phyloP scores from a whole-genome alignment of 2,113 vertebrate species.

The Carettochelys insculpta region DNA sequence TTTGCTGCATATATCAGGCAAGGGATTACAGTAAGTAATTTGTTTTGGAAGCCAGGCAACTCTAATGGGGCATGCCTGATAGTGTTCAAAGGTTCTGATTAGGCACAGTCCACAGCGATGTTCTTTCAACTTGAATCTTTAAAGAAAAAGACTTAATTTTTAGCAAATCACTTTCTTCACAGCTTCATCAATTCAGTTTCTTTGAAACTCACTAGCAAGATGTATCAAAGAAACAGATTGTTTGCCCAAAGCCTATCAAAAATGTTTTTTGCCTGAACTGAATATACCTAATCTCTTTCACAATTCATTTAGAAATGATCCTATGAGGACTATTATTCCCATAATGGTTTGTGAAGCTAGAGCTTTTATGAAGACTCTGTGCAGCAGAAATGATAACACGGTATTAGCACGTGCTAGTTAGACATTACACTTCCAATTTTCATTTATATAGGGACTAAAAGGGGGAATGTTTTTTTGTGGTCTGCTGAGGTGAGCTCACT shows the following conservation, averaged over 20 bases:
- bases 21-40: slow-evolving; percentile 71
- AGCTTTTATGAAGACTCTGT: slow-evolving; percentile 25
- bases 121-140: slow-evolving; percentile 67
- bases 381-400: slow-evolving; percentile 27
- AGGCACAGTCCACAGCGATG: slow-evolving; percentile 62
- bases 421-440: not conserved
- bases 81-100: slow-evolving; percentile 75
- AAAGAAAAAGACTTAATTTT: slow-evolving; percentile 68
- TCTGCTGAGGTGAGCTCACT: not conserved
- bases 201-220: slow-evolving; percentile 62
- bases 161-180: slow-evolving; percentile 55
- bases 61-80: slow-evolving; percentile 71
- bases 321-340: slow-evolving; percentile 43
- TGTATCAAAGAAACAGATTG: slow-evolving; percentile 60
- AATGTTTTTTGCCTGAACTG: slow-evolving; percentile 17
- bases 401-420: accelerated
- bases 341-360: slow-evolving; percentile 2
- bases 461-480: not conserved
- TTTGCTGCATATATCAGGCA: slow-evolving; percentile 56
- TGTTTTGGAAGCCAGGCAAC: slow-evolving; percentile 69
- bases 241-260: slow-evolving; percentile 57
- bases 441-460: not conserved
- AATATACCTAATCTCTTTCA: slow-evolving; percentile 53
- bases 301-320: slow-evolving; percentile 48
- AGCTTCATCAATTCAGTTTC: slow-evolving; percentile 54